Percentiles rank a stretch among this genome's conserved stretches.
Conservation (phyloP, 2,797 vertebrate species). For the Anabacerthia variegaticeps region DNA sequence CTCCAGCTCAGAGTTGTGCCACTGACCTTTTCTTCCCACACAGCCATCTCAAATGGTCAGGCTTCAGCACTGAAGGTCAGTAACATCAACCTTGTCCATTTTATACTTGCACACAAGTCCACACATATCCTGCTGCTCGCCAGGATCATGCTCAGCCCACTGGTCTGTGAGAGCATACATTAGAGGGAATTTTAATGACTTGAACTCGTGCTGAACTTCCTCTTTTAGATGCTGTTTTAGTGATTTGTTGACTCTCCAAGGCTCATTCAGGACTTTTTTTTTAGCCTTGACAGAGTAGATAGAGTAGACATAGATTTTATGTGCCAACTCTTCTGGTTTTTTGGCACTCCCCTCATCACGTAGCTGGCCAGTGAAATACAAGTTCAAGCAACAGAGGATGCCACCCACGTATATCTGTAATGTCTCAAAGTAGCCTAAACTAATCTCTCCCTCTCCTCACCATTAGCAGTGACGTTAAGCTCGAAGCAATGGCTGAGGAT, state of each 20-base stretch:
- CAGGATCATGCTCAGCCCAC: neutral
- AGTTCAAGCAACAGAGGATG: slow-evolving; percentile 29
- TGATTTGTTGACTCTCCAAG: slow-evolving; percentile 65
- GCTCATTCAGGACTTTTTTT: slow-evolving; percentile 41
- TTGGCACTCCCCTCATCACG: slow-evolving; percentile 50
- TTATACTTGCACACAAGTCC: slow-evolving; percentile 10
- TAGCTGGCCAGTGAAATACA: slow-evolving; percentile 27
- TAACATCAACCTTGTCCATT: slow-evolving; percentile 41
- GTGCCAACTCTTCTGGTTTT: slow-evolving; percentile 48
- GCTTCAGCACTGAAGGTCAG: slow-evolving; percentile 33
- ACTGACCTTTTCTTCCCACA: slow-evolving; percentile 31
- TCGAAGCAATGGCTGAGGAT: neutral
- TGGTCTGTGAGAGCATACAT: slow-evolving; percentile 3
- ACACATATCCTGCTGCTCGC: neutral
- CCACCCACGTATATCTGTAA: neutral
- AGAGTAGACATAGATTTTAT: slow-evolving; percentile 50
- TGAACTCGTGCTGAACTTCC: slow-evolving; percentile 58
- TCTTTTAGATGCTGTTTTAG: slow-evolving; percentile 51
- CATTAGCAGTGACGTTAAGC: neutral
- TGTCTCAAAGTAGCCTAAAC: slow-evolving; percentile 34
- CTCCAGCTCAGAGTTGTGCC: neutral
- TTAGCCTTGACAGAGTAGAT: slow-evolving; percentile 40
- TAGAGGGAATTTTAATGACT: slow-evolving; percentile 66
- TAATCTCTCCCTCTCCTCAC: slow-evolving; percentile 31
- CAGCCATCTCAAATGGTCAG: neutral